A percentile compares a stretch with the other conserved stretches of the same genome.
These are phyloP conservation scores for Hirundichthys speculiger DNA, from an alignment of 2,113 vertebrate species.

Conservation along the genomic window DNA sequence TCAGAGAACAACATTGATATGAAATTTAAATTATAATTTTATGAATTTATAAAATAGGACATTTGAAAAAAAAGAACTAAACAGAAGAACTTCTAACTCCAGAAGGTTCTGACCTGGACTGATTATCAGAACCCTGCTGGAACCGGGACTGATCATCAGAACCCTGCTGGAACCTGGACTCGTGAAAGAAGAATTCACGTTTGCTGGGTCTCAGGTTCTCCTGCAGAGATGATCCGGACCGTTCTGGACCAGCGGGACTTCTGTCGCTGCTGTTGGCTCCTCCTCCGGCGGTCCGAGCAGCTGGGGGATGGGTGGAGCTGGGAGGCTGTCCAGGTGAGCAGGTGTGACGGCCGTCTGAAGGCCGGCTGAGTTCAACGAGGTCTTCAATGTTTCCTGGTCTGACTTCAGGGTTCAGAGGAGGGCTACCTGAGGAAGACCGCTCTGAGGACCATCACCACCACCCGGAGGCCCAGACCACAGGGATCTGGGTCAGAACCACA, in stretches of 20 bases:
- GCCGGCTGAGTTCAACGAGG: background rate
- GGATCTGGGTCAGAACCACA: background rate
- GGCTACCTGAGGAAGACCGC: conserved; percentile 79
- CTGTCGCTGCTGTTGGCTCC: conserved; percentile 79
- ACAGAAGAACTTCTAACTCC: too few relatives aligned
- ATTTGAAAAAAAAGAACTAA: too few relatives aligned
- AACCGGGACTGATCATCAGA: too few relatives aligned
- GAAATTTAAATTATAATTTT: too few relatives aligned
- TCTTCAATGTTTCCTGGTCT: background rate
- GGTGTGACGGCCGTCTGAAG: background rate
- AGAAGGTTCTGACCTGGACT: too few relatives aligned
- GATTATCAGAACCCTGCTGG: too few relatives aligned
- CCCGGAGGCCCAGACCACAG: background rate
- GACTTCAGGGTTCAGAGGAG: conserved; percentile 68
- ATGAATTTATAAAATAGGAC: too few relatives aligned
- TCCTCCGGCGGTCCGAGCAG: conserved; percentile 83
- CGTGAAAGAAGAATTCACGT: background rate
- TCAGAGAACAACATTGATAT: too few relatives aligned
- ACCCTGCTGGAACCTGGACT: too few relatives aligned
- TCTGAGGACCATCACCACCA: conserved; percentile 50
- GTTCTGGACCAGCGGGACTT: conserved; percentile 85
- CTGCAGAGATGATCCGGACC: conserved; percentile 37
- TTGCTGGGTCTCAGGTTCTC: conserved; percentile 72
- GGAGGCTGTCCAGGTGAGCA: conserved; percentile 84
- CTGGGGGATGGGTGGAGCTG: conserved; percentile 91